phyloP scores from a whole-genome alignment of 2,888 invertebrate genomes.

The Orthosia gothica region DNA sequence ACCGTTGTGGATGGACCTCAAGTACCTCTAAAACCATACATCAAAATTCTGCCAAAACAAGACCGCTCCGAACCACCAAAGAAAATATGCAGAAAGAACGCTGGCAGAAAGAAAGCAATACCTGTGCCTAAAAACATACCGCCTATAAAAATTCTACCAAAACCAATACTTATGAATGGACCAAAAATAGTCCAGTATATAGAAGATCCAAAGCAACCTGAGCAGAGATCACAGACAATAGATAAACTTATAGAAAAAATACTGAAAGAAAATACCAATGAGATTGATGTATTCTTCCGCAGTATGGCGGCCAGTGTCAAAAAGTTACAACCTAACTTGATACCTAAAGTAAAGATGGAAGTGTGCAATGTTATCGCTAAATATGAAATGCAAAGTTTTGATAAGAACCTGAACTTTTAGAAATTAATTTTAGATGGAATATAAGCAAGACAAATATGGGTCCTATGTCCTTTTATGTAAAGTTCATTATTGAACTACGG shows the following conservation, averaged over 20 bases:
- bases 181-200: conserved; percentile 84
- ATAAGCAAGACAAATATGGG: neutral
- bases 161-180: conserved; percentile 83
- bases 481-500: conserved; percentile 3
- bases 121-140: conserved; percentile 80
- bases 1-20: conserved; percentile 83
- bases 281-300: conserved; percentile 88
- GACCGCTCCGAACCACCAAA: conserved; percentile 77
- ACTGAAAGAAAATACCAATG: conserved; percentile 87
- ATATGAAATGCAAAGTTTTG: conserved; percentile 90
- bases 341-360: conserved; percentile 90
- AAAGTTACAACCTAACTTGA: conserved; percentile 87
- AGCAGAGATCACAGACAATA: conserved; percentile 83
- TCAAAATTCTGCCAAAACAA: conserved; percentile 77
- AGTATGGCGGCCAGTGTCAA: conserved; percentile 90
- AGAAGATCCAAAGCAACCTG: conserved; percentile 81
- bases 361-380: conserved; percentile 90
- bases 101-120: conserved; percentile 82
- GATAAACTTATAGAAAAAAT: conserved; percentile 88
- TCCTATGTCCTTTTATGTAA: conserved; percentile 15
- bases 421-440: neutral
- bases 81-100: conserved; percentile 79
- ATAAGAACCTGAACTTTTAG: conserved; percentile 75
- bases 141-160: conserved; percentile 88
- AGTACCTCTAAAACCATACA: conserved; percentile 73